Percentiles rank a stretch among this genome's conserved stretches.
Conservation (phyloP, 2,888 invertebrate species). For the Drosophila flavopinicola region DNA sequence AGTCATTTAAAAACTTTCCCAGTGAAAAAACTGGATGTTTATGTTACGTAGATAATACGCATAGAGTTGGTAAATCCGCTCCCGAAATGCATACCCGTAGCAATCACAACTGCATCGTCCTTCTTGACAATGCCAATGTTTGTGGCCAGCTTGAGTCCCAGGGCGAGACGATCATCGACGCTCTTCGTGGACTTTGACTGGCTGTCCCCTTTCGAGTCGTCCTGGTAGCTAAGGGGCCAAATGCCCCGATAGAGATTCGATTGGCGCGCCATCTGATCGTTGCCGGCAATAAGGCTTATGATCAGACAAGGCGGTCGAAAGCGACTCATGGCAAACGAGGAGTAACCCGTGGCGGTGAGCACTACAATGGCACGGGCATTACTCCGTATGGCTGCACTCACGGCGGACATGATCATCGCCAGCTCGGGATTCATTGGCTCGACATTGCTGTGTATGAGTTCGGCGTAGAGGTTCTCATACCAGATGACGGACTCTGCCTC, state of each 20-base stretch:
- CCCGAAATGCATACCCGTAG: slow-evolving; percentile 97
- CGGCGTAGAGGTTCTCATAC: slow-evolving; percentile 94
- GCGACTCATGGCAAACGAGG: slow-evolving; percentile 94
- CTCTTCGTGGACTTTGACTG: not conserved
- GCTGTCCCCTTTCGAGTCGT: slow-evolving; percentile 84
- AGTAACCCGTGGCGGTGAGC: slow-evolving; percentile 86
- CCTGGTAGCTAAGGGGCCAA: slow-evolving; percentile 92
- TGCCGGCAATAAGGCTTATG: slow-evolving; percentile 92
- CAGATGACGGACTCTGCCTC: slow-evolving; percentile 98
- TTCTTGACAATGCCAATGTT: slow-evolving; percentile 91
- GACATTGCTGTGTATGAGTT: slow-evolving; percentile 86
- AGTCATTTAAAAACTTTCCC: not conserved
- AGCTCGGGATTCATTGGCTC: slow-evolving; percentile 91
- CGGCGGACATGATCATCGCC: slow-evolving; percentile 94
- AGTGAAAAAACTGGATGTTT: not conserved
- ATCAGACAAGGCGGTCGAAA: slow-evolving; percentile 97
- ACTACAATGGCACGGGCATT: slow-evolving; percentile 93
- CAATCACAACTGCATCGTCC: slow-evolving; percentile 95
- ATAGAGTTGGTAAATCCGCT: slow-evolving; percentile 97
- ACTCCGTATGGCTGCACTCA: slow-evolving; percentile 95
- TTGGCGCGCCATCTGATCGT: slow-evolving; percentile 93
- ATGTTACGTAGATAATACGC: slow-evolving; percentile 90
- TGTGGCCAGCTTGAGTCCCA: slow-evolving; percentile 92
- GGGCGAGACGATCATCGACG: slow-evolving; percentile 92
- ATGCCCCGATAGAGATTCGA: slow-evolving; percentile 96